Evolutionary conservation across 2,113 vertebrate species (phyloP).

Genomic region (Proteles cristata): DNA sequence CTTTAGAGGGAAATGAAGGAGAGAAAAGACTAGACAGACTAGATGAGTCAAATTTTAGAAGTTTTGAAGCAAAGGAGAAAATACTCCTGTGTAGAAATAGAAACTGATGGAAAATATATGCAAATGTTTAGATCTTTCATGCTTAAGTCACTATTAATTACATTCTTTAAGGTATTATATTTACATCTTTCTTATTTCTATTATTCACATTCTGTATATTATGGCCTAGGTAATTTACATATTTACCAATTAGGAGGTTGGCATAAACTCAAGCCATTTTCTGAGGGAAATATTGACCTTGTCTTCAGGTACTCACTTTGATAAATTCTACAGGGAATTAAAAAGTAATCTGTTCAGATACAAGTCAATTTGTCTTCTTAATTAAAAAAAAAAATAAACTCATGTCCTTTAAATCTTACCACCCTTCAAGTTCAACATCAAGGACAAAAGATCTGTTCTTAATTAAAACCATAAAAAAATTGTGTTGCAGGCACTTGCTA

Average conservation of each 20-base stretch:
- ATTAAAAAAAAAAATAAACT: constrained; percentile 39
- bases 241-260: constrained; percentile 40
- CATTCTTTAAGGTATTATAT: neutral
- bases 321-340: constrained; percentile 44
- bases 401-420: neutral
- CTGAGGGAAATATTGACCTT: constrained; percentile 46
- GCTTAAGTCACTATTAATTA: constrained; percentile 18
- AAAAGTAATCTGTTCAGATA: constrained; percentile 57
- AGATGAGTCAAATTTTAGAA: neutral
- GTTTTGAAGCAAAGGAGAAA: neutral
- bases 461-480: constrained; percentile 26
- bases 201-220: neutral
- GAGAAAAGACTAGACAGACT: neutral
- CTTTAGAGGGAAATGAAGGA: neutral
- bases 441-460: constrained; percentile 51
- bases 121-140: neutral
- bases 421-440: constrained; percentile 14
- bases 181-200: constrained; percentile 5
- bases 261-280: constrained; percentile 25
- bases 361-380: constrained; percentile 57
- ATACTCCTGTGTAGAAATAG: neutral
- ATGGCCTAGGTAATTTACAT: neutral
- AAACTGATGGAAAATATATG: neutral
- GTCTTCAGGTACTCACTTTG: neutral
- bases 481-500: neutral